Evolutionary conservation across 1,140 invertebrate species (phyloP), one percentile per base, ranked within the genome.

Genomic region (Eurosta solidaginis): DNA sequence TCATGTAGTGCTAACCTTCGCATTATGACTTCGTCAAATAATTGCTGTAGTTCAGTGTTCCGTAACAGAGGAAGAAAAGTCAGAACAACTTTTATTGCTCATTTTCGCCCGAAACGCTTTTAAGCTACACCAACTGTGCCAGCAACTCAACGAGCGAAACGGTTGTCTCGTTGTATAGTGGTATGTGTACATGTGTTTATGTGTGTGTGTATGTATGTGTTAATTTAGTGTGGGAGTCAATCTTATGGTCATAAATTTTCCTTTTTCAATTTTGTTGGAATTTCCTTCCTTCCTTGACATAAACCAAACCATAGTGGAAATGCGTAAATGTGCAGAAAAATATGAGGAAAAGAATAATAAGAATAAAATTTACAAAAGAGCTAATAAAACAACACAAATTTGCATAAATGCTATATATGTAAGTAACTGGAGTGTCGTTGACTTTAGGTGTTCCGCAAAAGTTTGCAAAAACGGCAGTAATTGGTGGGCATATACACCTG

Each of bases 351-450:
- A 52, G 22, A n/a, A 9, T 17, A 20, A 54, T 54, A 2, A 20
- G 50, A 54, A 68, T 29, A 33, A 40, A 17, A 68, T 12, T 9
- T 68, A 2, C n/a, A 17, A 1, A 68, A 68, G 59, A 10, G 36
- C 17, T 42, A 68, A 68, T 68, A 68, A 68, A 40, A 17, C 17
- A 68, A 68, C 59, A 68, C 36, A n/a, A 68, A n/a, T 6, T 20
- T 68, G 7, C 33, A 68, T 68, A 20, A 68, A 68, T 17, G 27
- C 40, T 12, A 68, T 68, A n/a, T n/a, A n/a, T n/a, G n/a, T n/a
- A n/a, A n/a, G n/a, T n/a, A 68, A 68, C 40, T 68, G 36, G 27
- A 40, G 40, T 40, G 59, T 40, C 59, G 59, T 68, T 68, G 59
- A 40, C 59, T 33, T 68, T 68, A 20, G 29, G 22, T 3, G n/a